These are phyloP conservation scores for Aurelia aurita complex sp. Pacific DNA, from an alignment of 30 jellyfish, hydroid and myxozoan species.

Conservation along the genomic window DNA sequence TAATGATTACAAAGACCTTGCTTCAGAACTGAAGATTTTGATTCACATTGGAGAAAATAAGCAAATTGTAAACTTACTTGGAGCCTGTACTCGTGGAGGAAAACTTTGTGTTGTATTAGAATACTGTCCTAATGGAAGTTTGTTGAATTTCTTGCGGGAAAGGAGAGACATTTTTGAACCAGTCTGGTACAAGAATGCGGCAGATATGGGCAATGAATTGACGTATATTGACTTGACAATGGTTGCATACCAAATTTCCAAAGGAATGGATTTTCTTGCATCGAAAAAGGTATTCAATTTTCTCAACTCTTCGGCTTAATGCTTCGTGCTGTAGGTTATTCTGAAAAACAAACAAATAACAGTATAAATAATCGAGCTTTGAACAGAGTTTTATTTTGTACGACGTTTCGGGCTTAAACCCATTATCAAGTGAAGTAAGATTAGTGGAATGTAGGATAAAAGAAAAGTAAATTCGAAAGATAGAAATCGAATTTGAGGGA, in stretches of 20 bases:
- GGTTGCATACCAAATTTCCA: slow-evolving; percentile 88
- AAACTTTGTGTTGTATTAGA: slow-evolving; percentile 88
- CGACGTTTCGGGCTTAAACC: too few species aligned
- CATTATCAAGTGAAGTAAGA: too few species aligned
- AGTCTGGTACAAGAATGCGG: slow-evolving; percentile 72
- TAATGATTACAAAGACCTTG: slow-evolving; percentile 92
- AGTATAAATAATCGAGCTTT: too few species aligned
- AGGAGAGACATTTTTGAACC: slow-evolving; percentile 80
- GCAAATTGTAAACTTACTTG: slow-evolving; percentile 90
- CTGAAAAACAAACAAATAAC: too few species aligned
- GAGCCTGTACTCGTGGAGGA: slow-evolving; percentile 96
- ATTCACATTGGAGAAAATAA: slow-evolving; percentile 97
- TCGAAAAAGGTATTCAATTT: slow-evolving; percentile 82
- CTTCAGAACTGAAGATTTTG: slow-evolving; percentile 93
- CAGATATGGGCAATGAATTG: slow-evolving; percentile 80
- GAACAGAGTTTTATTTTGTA: too few species aligned
- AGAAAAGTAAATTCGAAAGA: too few species aligned
- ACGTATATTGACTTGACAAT: slow-evolving; percentile 77
- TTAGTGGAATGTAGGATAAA: too few species aligned
- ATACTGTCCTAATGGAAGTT: slow-evolving; percentile 92
- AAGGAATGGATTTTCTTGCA: slow-evolving; percentile 94
- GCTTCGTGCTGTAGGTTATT: too few species aligned
- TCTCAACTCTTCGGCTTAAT: not conserved
- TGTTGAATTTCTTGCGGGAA: slow-evolving; percentile 80
- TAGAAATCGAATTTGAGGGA: too few species aligned